Evolutionary conservation across 1,140 invertebrate species (phyloP), one percentile per base, ranked within the genome.

Genomic region (Elysia chlorotica): DNA sequence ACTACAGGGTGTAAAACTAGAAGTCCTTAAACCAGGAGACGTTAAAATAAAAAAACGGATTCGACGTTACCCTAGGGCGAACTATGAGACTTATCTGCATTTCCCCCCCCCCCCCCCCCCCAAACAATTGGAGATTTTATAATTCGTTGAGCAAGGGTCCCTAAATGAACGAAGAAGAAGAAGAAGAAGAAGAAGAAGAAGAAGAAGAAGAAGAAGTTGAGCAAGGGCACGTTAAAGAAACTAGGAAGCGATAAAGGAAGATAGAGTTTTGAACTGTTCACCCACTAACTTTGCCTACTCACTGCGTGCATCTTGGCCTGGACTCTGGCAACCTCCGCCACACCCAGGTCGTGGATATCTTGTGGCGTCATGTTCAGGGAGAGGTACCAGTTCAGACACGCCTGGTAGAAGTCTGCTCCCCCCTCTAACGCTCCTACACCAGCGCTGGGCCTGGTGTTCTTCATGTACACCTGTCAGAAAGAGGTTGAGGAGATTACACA

Each of bases 361-460:
- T 82, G 79, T 0, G 88, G 85, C 0, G 81, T 82, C 74, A 86
- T 79, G 36, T 81, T 76, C 23, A 82, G 76, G 0, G 85, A 83
- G 0, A 88, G 79, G 74, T 89, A 86, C 80, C 84, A 88, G n/a
- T 83, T 84, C n/a, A 89, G 77, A 67, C 85, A 85, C 2, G 84
- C 82, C n/a, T 77, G 65, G 77, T 89, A 89, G 66, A 80, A 88
- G 10, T 84, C 82, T 6, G 77, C 59, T 0, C 88, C 87, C 31
- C 82, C 75, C 0, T 82, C 80, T 31, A 88, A 71, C 3, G 81
- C 75, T 21, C 81, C 77, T 2, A 87, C 82, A 3, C 84, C 87
- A 25, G 79, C 83, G 2, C 78, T 65, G 0, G 78, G 53, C 0
- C 88, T 77, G 0, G 82, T 78, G 17, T 79, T 73, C 0, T 74